phyloP scores from a whole-genome alignment of 2,888 invertebrate species.

The Aricia artaxerxes region DNA sequence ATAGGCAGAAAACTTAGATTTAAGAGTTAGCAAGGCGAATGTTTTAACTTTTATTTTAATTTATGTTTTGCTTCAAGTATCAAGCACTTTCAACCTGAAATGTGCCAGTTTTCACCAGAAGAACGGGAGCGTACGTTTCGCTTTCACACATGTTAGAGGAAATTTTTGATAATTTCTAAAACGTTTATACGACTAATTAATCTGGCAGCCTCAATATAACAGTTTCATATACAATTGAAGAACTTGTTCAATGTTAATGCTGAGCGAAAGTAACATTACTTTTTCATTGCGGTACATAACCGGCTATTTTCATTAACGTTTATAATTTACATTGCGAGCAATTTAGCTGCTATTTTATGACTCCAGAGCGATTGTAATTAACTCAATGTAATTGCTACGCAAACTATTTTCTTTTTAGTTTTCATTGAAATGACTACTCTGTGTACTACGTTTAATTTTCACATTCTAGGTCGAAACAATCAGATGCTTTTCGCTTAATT shows the following conservation, averaged over 20 bases:
- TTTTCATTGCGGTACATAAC: constrained; percentile 14
- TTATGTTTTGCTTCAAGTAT: too few relatives aligned
- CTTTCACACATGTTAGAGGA: neutral
- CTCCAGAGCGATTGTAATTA: neutral
- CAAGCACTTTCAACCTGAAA: neutral
- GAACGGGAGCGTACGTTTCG: neutral
- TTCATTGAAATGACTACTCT: constrained; percentile 8
- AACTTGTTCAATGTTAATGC: constrained; percentile 15
- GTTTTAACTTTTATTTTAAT: too few relatives aligned
- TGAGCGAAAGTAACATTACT: constrained; percentile 23
- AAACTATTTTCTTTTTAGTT: constrained; percentile 1
- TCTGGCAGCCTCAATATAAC: constrained; percentile 1
- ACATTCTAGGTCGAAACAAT: constrained; percentile 11
- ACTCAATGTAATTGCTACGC: neutral
- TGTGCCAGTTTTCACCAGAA: neutral
- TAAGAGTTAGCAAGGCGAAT: too few relatives aligned
- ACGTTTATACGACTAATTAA: constrained; percentile 10
- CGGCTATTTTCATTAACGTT: neutral
- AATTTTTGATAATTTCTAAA: constrained; percentile 14
- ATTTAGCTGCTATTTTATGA: constrained; percentile 1
- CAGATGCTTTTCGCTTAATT: constrained; percentile 21
- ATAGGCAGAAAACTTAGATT: too few relatives aligned
- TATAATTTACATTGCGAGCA: constrained; percentile 7
- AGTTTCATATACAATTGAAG: constrained; percentile 1
- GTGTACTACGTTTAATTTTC: neutral